Evolutionary conservation across 2,113 vertebrate genomes (phyloP).

Genomic region (Sinocyclocheilus anophthalmus): DNA sequence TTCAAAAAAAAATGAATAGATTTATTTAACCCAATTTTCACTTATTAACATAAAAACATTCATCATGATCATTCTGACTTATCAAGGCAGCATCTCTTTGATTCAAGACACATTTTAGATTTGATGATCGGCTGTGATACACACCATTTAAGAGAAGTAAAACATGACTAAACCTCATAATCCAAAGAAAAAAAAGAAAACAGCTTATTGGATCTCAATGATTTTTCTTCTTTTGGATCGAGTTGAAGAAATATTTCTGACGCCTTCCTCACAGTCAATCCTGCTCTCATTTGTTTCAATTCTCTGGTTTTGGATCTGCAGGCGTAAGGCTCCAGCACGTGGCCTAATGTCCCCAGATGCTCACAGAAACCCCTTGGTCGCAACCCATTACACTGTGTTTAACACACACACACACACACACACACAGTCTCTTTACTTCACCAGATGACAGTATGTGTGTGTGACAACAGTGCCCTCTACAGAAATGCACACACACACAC

Average conservation of each 20-base stretch:
- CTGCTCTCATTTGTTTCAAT: slow-evolving; percentile 8
- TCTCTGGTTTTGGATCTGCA: slow-evolving; percentile 8
- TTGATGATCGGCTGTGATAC: not conserved
- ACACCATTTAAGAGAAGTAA: no score
- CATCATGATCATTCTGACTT: no score
- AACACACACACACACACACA: not conserved
- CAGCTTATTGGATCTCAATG: not conserved
- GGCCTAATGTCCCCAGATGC: slow-evolving; percentile 20
- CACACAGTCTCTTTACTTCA: not conserved
- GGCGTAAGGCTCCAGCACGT: slow-evolving; percentile 26
- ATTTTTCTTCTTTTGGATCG: no score
- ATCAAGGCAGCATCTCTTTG: no score
- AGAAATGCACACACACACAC: slow-evolving; percentile 2
- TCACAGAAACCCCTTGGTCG: slow-evolving; percentile 19
- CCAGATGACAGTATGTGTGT: not conserved
- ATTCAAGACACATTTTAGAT: not conserved
- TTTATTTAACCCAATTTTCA: no score
- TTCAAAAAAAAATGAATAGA: no score
- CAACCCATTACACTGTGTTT: slow-evolving; percentile 19
- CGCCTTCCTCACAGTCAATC: not conserved
- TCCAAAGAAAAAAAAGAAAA: not conserved
- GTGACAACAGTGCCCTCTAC: slow-evolving; percentile 48
- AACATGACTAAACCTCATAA: not conserved
- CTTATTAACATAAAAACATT: no score
- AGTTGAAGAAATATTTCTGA: not conserved